A percentile compares a stretch with the other conserved stretches of the same genome.
These are phyloP conservation scores for Acanthurus lineatus DNA, from an alignment of 2,797 vertebrate genomes.

Conservation along the genomic window DNA sequence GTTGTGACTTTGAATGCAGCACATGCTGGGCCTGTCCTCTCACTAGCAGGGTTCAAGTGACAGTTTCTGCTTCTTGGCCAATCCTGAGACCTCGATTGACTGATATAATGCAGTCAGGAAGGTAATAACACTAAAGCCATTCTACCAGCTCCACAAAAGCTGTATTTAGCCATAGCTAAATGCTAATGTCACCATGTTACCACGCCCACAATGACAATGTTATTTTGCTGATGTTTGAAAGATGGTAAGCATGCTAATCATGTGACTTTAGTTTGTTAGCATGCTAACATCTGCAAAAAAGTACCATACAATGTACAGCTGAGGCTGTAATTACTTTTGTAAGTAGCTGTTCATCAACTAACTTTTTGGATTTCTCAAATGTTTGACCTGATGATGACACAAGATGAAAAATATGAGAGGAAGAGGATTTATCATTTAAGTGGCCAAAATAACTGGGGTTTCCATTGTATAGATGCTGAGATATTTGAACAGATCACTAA, in stretches of 20 bases:
- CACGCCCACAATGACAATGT: neutral
- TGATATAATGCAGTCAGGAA: neutral
- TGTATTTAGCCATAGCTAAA: neutral
- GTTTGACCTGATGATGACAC: neutral
- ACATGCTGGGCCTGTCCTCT: slow-evolving; percentile 35
- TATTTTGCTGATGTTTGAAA: neutral
- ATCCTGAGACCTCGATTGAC: slow-evolving; percentile 9
- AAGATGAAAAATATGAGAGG: no score
- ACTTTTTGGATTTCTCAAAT: neutral
- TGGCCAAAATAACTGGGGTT: neutral
- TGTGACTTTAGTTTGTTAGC: neutral
- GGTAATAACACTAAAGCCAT: neutral
- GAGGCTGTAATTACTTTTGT: neutral
- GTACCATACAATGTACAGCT: no score
- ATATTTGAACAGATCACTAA: neutral
- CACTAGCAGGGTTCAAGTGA: slow-evolving; percentile 1
- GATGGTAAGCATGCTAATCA: neutral
- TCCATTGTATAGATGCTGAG: neutral
- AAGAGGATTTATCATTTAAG: neutral
- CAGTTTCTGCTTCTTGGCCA: slow-evolving; percentile 31
- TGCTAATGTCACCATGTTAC: slow-evolving; percentile 2
- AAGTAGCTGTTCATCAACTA: neutral
- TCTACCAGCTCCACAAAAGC: neutral
- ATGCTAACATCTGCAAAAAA: slow-evolving; percentile 2
- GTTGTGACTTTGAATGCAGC: slow-evolving; percentile 26